phyloP scores from a whole-genome alignment of 2,113 vertebrate species.

The Ciconia stormi region DNA sequence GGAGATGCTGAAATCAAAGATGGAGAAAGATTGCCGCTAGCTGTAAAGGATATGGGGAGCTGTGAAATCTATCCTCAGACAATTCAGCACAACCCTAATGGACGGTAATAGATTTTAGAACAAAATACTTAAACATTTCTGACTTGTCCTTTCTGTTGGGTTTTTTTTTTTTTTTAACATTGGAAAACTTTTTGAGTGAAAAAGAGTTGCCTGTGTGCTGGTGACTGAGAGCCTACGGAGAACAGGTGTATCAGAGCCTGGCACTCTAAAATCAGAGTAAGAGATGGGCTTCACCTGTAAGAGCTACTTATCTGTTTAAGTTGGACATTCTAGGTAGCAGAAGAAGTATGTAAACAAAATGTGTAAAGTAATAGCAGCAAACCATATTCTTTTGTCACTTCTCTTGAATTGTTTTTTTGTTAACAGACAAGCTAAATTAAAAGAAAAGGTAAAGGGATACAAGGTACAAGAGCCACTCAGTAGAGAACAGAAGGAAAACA shows the following conservation, averaged over 20 bases:
- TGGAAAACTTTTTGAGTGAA: background rate
- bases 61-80: conserved; percentile 99
- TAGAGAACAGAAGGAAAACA: background rate
- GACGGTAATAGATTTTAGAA: conserved; percentile 78
- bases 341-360: background rate
- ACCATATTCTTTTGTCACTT: background rate
- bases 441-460: background rate
- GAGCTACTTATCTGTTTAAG: background rate
- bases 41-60: conserved; percentile 99
- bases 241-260: background rate
- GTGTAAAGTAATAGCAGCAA: background rate
- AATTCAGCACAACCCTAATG: conserved; percentile 98
- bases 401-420: background rate
- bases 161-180: background rate
- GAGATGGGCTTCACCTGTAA: background rate
- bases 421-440: background rate
- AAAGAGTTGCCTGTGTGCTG: background rate
- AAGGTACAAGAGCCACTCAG: background rate
- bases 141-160: background rate
- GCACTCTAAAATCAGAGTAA: background rate
- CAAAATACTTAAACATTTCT: background rate
- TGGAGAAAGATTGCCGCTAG: conserved; percentile 92
- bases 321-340: background rate
- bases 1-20: conserved; percentile 98
- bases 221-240: background rate